Base-by-base conservation (phyloP, 2,888 invertebrate species). In the Salpingus planirostris region DNA sequence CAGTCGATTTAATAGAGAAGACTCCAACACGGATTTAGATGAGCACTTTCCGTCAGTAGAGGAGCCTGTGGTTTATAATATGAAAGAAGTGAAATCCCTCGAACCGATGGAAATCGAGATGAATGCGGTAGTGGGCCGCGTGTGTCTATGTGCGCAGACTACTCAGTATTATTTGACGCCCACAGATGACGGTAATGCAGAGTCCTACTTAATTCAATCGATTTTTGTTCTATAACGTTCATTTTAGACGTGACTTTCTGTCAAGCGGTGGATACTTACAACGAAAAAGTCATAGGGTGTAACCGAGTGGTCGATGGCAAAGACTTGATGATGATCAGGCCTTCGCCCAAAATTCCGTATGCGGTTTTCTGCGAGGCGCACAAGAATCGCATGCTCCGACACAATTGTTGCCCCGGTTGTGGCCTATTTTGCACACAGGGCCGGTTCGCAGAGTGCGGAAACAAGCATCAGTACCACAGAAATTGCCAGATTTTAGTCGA, bases 361-460 rank as follows among this genome's bases (percentile, higher is more conserved):
- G 73, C 83, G 59, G 75, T 86, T 11, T 69, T 86, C 13, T 93
- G 93, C 60, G 73, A 75, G 27, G 73, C 79, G 49, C 93, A 93
- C 62, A 71, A 76, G 37, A 76, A 79, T 48, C 74, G 89, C 36
- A 66, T 92, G 37, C 65, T 74, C 8, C 65, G 74, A 21, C 93
- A 93, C 63, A 87, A 90, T 62, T 90, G 90, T 60, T 93, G 92
- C 57, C 85, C 91, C 0, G 80, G 81, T 1, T 93, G 93, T 64
- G 87, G 92, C 3, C 67, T 88, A 29, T 93, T 89, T 62, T 92
- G 92, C 59, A 82, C 89, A 3, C 88, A 90, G 84, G 92, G 92
- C 2, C 74, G 74, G 45, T 92, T 91, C 68, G 74, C 80, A 50
- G 80, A 86, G 49, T 93, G 92, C 61, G 72, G 74, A 29, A 67